Conservation (phyloP, 1,140 invertebrate species). For the Drosophila malerkotliana region DNA sequence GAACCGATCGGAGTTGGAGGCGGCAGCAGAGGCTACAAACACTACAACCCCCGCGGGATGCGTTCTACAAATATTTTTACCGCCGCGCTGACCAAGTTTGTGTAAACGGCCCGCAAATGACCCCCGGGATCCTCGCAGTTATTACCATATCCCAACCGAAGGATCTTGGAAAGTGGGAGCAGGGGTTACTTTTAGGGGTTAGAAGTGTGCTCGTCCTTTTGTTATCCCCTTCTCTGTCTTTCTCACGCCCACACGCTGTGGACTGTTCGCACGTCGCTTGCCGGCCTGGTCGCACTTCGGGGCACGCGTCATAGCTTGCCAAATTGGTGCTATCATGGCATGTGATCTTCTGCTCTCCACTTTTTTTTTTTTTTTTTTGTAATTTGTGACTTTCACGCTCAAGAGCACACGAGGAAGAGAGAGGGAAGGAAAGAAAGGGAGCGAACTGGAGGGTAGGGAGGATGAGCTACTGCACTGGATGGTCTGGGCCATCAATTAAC, state of each 20-base stretch:
- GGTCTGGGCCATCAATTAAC: constrained; percentile 73
- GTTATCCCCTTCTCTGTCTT: constrained; percentile 5
- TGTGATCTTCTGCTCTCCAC: constrained; percentile 63
- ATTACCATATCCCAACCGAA: constrained; percentile 69
- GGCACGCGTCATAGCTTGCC: constrained; percentile 80
- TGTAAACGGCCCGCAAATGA: constrained; percentile 69
- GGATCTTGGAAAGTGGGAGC: constrained; percentile 48
- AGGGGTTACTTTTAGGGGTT: constrained; percentile 69
- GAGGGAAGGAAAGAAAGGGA: constrained; percentile 5
- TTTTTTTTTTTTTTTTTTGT: constrained; percentile 53
- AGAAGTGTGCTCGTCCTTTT: constrained; percentile 36
- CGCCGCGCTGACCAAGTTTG: constrained; percentile 71
- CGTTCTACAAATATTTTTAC: constrained; percentile 72
- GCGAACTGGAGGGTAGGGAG: neutral
- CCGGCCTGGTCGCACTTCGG: constrained; percentile 5
- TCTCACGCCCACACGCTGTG: constrained; percentile 64
- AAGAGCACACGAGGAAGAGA: constrained; percentile 53
- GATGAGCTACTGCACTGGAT: constrained; percentile 39
- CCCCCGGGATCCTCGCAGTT: constrained; percentile 66
- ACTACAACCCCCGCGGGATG: constrained; percentile 37
- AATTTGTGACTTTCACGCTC: constrained; percentile 84
- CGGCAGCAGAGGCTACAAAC: constrained; percentile 7
- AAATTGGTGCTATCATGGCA: constrained; percentile 82
- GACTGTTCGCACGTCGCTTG: constrained; percentile 20
- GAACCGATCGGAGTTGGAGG: constrained; percentile 19